phyloP scores from a whole-genome alignment of 2,113 vertebrate genomes.

The Petromus typicus region DNA sequence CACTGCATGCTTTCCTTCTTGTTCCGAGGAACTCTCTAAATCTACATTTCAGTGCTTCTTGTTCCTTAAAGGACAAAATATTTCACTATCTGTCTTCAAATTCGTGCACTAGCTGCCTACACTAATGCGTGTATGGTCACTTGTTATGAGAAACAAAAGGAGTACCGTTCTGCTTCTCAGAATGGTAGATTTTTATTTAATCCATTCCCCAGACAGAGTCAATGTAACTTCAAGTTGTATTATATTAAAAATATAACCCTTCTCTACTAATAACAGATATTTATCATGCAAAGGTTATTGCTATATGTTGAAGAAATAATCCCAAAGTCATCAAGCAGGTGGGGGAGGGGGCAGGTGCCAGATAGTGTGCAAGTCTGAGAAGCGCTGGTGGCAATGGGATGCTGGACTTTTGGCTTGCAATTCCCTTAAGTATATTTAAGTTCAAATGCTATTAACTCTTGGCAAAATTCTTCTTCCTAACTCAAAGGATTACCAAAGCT shows the following conservation, averaged over 20 bases:
- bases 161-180: background rate
- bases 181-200: background rate
- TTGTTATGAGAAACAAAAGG: background rate
- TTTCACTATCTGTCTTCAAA: background rate
- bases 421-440: constrained; percentile 45
- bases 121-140: background rate
- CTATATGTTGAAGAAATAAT: background rate
- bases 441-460: constrained; percentile 75
- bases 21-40: background rate
- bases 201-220: background rate
- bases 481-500: constrained; percentile 69
- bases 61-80: background rate
- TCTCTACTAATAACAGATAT: background rate
- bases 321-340: background rate
- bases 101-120: background rate
- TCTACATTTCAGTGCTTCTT: background rate
- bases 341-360: background rate
- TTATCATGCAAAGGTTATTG: background rate
- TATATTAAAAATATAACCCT: background rate
- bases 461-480: constrained; percentile 73
- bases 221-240: background rate
- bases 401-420: constrained; percentile 46
- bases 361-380: background rate
- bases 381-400: background rate
- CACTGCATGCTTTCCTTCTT: background rate